Evolutionary conservation across 2,888 invertebrate species (phyloP).

Genomic region (Acrobasis repandana): DNA sequence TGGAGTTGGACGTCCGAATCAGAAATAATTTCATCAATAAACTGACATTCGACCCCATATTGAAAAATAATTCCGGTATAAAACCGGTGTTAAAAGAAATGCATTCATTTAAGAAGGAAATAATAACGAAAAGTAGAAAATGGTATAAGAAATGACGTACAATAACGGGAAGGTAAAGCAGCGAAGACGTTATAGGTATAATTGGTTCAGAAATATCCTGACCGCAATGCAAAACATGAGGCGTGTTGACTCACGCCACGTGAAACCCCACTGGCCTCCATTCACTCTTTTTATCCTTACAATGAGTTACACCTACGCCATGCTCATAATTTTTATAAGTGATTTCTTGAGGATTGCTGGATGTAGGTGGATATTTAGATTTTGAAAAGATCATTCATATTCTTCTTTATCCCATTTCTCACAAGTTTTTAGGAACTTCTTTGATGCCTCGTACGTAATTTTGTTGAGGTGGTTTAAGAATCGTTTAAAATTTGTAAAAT

Average conservation of each 20-base stretch:
- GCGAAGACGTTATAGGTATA: background rate
- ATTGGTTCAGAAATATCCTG: constrained; percentile 11
- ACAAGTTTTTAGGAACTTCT: no score
- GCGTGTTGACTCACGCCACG: constrained; percentile 13
- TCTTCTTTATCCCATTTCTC: background rate
- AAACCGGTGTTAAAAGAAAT: background rate
- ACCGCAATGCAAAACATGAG: constrained; percentile 11
- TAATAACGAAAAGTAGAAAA: background rate
- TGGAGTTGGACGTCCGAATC: no score
- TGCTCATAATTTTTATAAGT: background rate
- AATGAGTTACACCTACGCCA: constrained; percentile 3
- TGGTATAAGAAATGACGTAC: background rate
- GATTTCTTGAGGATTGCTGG: background rate
- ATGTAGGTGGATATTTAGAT: background rate
- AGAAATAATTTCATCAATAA: no score
- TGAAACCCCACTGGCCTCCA: constrained; percentile 18
- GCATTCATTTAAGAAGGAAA: background rate
- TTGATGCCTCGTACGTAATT: no score
- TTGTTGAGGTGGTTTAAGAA: background rate
- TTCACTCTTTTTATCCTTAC: constrained; percentile 17
- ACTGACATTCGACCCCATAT: no score
- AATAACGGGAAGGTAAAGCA: constrained; percentile 13
- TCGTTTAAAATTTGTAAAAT: background rate
- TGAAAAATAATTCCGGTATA: no score
- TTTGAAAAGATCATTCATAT: background rate